Percentiles rank a stretch among this genome's conserved stretches.
Evolutionary conservation across 2,888 invertebrate genomes (phyloP).

Genomic region (Acronicta leporina): DNA sequence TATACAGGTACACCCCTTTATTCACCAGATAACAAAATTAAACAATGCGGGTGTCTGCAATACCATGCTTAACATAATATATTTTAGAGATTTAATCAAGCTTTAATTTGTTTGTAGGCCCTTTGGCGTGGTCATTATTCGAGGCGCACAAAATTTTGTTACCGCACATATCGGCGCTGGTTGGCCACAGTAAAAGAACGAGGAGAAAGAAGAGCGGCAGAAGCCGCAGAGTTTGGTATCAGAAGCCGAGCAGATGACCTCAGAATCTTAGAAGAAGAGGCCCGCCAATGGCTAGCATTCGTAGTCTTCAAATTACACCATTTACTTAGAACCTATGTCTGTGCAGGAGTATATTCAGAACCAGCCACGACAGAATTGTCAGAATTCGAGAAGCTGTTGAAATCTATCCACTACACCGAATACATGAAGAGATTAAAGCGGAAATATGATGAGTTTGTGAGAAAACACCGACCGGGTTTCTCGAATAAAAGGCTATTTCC

Average conservation of each 20-base stretch:
- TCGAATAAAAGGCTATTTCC: slow-evolving; percentile 83
- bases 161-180: slow-evolving; percentile 80
- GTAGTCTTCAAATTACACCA: slow-evolving; percentile 85
- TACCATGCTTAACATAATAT: too few species aligned
- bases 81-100: too few species aligned
- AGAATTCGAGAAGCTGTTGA: slow-evolving; percentile 81
- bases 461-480: slow-evolving; percentile 79
- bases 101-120: slow-evolving; percentile 59
- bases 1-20: slow-evolving; percentile 73
- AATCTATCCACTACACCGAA: slow-evolving; percentile 81
- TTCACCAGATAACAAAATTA: not conserved
- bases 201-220: slow-evolving; percentile 78
- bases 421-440: slow-evolving; percentile 80
- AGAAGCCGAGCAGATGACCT: slow-evolving; percentile 81
- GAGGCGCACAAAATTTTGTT: slow-evolving; percentile 79
- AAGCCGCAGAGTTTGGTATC: slow-evolving; percentile 80
- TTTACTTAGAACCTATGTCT: slow-evolving; percentile 76
- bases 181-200: slow-evolving; percentile 75
- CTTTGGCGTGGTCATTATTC: slow-evolving; percentile 82
- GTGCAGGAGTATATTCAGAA: slow-evolving; percentile 80
- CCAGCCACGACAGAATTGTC: slow-evolving; percentile 73
- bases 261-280: slow-evolving; percentile 81
- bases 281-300: slow-evolving; percentile 82
- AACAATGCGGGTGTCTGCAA: too few species aligned
- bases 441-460: slow-evolving; percentile 84